phyloP scores from a whole-genome alignment of 2,888 invertebrate genomes.

The Nemotelus pantherinus region DNA sequence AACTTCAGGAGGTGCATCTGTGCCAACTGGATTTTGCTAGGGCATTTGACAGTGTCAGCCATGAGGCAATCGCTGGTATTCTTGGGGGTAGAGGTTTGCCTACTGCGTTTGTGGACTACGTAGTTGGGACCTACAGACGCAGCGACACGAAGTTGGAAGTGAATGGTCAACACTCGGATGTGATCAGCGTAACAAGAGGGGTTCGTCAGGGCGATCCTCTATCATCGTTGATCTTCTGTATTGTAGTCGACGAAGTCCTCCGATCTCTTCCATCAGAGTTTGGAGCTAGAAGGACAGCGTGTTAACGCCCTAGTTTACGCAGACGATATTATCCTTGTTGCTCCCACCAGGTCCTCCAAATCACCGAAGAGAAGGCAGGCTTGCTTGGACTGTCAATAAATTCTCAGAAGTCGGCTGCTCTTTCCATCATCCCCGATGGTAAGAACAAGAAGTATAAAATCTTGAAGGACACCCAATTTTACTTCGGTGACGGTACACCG shows the following conservation, averaged over 20 bases:
- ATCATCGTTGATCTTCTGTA: not conserved
- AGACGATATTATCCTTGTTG: not conserved
- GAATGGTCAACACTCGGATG: not conserved
- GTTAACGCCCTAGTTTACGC: not conserved
- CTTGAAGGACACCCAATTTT: no score
- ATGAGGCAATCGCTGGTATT: not conserved
- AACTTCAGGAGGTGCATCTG: no score
- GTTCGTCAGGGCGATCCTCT: not conserved
- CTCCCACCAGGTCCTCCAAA: not conserved
- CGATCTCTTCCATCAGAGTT: not conserved
- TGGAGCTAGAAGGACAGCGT: not conserved
- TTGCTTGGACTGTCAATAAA: no score
- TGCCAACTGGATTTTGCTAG: no score
- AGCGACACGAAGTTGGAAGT: not conserved
- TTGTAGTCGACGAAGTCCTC: constrained; percentile 16
- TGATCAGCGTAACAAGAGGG: not conserved
- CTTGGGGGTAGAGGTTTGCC: not conserved
- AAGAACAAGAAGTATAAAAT: no score
- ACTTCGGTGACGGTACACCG: no score
- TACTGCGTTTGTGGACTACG: not conserved
- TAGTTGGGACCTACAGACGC: not conserved
- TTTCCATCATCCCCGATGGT: no score
- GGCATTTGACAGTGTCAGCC: not conserved
- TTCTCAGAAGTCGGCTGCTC: no score
- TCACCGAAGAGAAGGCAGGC: no score